These are phyloP conservation scores for Nebria ingens DNA, from an alignment of 1,140 invertebrate species.

Conservation along the genomic window DNA sequence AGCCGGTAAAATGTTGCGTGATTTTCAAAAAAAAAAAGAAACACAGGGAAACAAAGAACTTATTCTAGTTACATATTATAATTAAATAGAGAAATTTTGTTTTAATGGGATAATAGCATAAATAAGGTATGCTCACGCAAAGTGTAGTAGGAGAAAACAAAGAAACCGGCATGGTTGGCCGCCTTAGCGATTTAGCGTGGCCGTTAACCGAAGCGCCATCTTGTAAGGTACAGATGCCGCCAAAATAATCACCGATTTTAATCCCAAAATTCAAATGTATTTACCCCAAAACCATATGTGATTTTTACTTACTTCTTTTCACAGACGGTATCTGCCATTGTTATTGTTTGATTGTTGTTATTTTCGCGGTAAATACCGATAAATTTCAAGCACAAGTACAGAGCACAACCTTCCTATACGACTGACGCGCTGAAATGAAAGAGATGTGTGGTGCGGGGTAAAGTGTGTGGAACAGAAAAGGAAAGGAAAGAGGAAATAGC, in stretches of 20 bases:
- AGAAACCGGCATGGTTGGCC: neutral
- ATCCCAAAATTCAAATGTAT: neutral
- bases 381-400: slow-evolving; percentile 17
- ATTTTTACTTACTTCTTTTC: slow-evolving; percentile 26
- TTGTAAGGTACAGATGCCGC: slow-evolving; percentile 22
- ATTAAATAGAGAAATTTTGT: no score
- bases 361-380: slow-evolving; percentile 17
- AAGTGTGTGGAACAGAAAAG: neutral
- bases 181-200: slow-evolving; percentile 1
- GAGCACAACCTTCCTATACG: neutral
- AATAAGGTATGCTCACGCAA: no score
- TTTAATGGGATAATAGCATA: no score
- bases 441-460: neutral
- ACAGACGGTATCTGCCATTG: slow-evolving; percentile 27
- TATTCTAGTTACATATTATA: no score
- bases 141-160: no score
- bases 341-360: slow-evolving; percentile 16
- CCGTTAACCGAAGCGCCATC: slow-evolving; percentile 21
- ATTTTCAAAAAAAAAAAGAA: no score
- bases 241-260: slow-evolving; percentile 23
- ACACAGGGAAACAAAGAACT: no score
- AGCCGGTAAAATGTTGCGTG: no score
- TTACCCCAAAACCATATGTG: neutral
- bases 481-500: slow-evolving; percentile 6
- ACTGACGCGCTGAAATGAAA: slow-evolving; percentile 6